phyloP scores from a whole-genome alignment of 2,113 vertebrate genomes.

The Equus przewalskii region DNA sequence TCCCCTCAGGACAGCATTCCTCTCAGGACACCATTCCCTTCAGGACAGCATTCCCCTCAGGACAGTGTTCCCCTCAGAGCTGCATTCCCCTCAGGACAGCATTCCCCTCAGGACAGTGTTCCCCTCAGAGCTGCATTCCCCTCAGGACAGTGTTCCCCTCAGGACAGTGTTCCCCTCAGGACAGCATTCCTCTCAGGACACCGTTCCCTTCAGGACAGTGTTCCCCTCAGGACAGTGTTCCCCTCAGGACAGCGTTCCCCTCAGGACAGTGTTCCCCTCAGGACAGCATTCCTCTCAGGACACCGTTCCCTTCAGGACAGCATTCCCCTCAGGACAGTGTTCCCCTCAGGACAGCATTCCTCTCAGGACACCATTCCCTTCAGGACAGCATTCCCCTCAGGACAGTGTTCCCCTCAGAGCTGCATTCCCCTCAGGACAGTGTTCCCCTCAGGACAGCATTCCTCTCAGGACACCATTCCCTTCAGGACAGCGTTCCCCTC shows the following conservation, averaged over 20 bases:
- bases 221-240: background rate
- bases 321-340: background rate
- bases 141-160: background rate
- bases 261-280: background rate
- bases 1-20: background rate
- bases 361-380: background rate
- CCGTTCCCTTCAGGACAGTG: background rate
- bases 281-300: background rate
- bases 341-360: background rate
- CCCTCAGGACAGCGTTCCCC: background rate
- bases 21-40: background rate
- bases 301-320: background rate
- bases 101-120: background rate
- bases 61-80: too few relatives aligned
- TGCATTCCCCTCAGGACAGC: background rate
- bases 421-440: background rate
- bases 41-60: background rate
- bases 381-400: background rate
- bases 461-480: background rate
- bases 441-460: background rate
- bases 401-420: background rate
- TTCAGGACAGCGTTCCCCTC: background rate
- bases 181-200: too few relatives aligned
- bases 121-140: background rate
- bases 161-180: background rate